phyloP scores from a whole-genome alignment of 2,113 vertebrate genomes.

The Delphinus delphis region DNA sequence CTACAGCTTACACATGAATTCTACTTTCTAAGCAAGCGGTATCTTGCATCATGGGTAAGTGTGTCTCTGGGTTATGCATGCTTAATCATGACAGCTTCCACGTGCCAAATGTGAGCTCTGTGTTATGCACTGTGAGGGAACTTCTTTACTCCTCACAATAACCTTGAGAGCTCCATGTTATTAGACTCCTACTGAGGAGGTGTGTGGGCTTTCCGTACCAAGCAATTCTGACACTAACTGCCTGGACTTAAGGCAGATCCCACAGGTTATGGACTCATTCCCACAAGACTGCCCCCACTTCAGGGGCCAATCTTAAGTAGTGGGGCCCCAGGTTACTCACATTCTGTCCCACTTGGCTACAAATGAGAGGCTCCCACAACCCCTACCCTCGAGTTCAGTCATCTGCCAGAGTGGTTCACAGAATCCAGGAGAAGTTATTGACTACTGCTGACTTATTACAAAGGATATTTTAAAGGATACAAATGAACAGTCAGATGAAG shows the following conservation, averaged over 20 bases:
- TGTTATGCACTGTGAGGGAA: too few species aligned
- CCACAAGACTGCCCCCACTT: background rate
- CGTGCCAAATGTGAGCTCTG: background rate
- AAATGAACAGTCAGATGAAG: background rate
- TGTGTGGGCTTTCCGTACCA: background rate
- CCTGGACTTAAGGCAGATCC: too few species aligned
- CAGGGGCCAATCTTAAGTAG: background rate
- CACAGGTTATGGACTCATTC: background rate
- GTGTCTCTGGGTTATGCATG: background rate
- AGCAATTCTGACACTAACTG: background rate
- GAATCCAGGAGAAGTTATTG: background rate
- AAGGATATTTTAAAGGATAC: background rate
- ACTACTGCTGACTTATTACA: background rate
- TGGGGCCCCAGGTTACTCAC: background rate
- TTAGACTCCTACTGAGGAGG: background rate
- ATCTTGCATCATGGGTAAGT: too few species aligned
- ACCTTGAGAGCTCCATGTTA: background rate
- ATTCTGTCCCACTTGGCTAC: background rate
- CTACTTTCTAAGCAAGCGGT: background rate
- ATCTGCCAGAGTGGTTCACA: background rate
- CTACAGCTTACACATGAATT: background rate
- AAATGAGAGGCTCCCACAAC: background rate
- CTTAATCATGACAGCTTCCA: background rate
- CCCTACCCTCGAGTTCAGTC: rapidly evolving
- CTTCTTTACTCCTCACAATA: background rate